phyloP scores from a whole-genome alignment of 2,113 vertebrate species.

The Platanista minor region DNA sequence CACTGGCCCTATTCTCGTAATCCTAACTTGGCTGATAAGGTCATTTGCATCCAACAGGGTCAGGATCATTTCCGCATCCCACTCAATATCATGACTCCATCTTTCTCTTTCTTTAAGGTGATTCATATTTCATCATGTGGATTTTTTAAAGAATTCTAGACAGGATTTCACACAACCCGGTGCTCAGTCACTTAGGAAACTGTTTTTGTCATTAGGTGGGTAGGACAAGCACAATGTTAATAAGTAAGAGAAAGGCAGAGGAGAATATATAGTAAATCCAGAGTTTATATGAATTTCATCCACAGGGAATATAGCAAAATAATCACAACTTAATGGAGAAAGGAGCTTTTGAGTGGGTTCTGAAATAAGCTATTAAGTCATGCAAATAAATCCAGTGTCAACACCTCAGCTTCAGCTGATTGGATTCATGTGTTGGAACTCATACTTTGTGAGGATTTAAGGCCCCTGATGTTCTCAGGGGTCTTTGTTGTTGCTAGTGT shows the following conservation, averaged over 20 bases:
- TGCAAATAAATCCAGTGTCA: constrained; percentile 1
- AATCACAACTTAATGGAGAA: constrained; percentile 31
- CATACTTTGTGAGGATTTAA: constrained; percentile 1
- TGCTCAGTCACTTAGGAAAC: neutral
- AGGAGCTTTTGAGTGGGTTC: neutral
- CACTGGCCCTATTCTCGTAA: neutral
- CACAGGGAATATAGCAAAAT: constrained; percentile 16
- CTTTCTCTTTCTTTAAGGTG: neutral
- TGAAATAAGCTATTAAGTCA: constrained; percentile 31
- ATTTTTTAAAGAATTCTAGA: neutral
- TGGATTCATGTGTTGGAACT: neutral
- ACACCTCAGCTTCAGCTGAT: neutral
- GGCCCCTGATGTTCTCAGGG: neutral
- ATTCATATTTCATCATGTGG: neutral
- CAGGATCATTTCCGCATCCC: neutral
- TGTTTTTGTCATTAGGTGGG: neutral
- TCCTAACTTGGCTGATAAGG: neutral
- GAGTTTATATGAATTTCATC: constrained; percentile 15
- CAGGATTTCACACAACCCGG: neutral
- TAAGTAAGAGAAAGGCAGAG: constrained; percentile 9
- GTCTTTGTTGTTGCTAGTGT: neutral
- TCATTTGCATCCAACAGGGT: neutral
- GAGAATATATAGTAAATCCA: neutral
- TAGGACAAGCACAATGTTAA: neutral
- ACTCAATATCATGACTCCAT: neutral